Conservation (phyloP, 2,888 invertebrate genomes). For the Suillia variegata region DNA sequence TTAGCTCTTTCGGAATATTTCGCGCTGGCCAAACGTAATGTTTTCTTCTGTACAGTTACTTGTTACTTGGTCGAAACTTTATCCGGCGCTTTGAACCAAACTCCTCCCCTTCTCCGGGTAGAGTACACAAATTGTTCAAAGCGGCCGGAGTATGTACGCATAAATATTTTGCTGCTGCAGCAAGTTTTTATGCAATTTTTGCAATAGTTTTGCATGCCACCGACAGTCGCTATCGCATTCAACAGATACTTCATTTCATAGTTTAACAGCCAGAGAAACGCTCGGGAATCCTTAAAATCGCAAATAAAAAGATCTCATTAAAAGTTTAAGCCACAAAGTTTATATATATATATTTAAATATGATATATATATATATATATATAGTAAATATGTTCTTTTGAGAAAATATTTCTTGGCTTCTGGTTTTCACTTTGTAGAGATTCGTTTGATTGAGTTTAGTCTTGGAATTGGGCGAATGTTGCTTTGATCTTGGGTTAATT, state of each 20-base stretch:
- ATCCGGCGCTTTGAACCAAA: neutral
- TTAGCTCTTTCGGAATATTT: neutral
- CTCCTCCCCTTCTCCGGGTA: neutral
- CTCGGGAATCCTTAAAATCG: neutral
- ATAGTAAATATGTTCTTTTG: too few species aligned
- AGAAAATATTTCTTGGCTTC: too few species aligned
- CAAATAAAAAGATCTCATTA: constrained; percentile 3
- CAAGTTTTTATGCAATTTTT: neutral
- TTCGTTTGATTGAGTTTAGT: too few species aligned
- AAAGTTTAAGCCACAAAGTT: constrained; percentile 1
- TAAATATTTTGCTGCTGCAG: neutral
- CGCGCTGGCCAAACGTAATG: neutral
- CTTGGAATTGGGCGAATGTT: too few species aligned
- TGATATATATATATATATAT: too few species aligned
- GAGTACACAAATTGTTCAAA: too few species aligned
- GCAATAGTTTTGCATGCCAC: neutral
- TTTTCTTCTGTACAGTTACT: too few species aligned
- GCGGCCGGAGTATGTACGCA: neutral
- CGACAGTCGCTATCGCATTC: neutral
- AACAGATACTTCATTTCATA: neutral
- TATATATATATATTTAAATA: too few species aligned
- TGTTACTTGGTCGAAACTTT: neutral
- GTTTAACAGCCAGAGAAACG: neutral
- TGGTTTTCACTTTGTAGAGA: too few species aligned
- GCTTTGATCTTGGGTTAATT: too few species aligned